These are phyloP conservation scores for Clytia hemisphaerica DNA, from an alignment of 30 jellyfish, hydroid and myxozoan species.

Conservation along the genomic window DNA sequence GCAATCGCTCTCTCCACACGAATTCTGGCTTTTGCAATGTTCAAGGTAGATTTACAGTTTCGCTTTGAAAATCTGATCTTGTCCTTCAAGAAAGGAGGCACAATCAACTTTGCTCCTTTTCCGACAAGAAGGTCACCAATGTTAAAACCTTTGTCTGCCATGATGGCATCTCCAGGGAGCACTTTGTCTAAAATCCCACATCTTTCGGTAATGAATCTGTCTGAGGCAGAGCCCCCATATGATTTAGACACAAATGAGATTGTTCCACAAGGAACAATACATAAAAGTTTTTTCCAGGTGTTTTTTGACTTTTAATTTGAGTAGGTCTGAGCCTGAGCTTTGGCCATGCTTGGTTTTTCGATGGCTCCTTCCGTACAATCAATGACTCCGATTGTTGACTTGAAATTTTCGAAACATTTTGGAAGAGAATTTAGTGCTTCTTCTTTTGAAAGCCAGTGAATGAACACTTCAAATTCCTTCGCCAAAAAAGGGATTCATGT, in stretches of 20 bases:
- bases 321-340: slow-evolving; percentile 36
- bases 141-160: background rate
- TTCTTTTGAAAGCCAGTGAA: slow-evolving; percentile 22
- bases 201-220: slow-evolving; percentile 18
- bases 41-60: background rate
- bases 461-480: slow-evolving; percentile 11
- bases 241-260: slow-evolving; percentile 12
- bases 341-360: slow-evolving; percentile 28
- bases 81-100: slow-evolving; percentile 15
- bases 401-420: slow-evolving; percentile 22
- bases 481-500: slow-evolving; percentile 32
- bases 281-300: background rate
- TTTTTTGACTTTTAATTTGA: background rate
- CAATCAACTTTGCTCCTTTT: background rate
- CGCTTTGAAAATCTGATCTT: background rate
- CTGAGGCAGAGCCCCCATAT: slow-evolving; percentile 33
- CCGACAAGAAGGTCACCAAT: background rate
- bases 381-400: slow-evolving; percentile 15
- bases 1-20: slow-evolving; percentile 30
- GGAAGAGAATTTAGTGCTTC: slow-evolving; percentile 8
- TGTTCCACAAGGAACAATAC: background rate
- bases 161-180: background rate
- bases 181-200: slow-evolving; percentile 16
- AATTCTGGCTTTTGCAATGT: slow-evolving; percentile 25
- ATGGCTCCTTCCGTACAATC: slow-evolving; percentile 33